Evolutionary conservation across 2,888 invertebrate species (phyloP).

Genomic region (Pyrrhosoma nymphula): DNA sequence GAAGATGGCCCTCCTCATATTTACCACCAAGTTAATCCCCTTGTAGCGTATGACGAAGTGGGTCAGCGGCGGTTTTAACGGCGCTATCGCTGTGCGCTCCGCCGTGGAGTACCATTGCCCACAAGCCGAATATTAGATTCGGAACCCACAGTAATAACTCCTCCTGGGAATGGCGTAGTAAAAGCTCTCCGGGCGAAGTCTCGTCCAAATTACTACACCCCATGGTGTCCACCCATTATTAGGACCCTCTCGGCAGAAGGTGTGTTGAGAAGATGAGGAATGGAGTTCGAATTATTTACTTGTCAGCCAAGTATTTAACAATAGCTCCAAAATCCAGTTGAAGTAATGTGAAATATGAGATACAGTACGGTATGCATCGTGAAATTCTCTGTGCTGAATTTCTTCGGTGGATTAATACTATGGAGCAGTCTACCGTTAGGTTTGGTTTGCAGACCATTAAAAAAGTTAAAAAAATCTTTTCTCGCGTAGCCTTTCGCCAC

Average conservation of each 20-base stretch:
- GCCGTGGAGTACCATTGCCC: neutral
- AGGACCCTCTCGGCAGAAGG: neutral
- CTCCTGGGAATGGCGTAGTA: neutral
- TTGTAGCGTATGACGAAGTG: slow-evolving; percentile 54
- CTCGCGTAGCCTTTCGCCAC: too few species aligned
- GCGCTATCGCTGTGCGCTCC: neutral
- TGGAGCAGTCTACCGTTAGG: too few species aligned
- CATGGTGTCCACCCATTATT: neutral
- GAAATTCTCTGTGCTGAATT: too few species aligned
- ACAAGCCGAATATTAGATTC: neutral
- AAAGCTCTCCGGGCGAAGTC: neutral
- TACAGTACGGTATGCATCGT: too few species aligned
- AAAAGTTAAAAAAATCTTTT: too few species aligned
- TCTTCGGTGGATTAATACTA: too few species aligned
- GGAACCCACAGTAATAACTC: neutral
- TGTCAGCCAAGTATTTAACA: too few species aligned
- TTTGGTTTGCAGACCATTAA: too few species aligned
- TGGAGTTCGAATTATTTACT: neutral
- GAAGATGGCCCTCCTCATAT: neutral
- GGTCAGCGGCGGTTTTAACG: neutral
- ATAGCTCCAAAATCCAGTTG: too few species aligned
- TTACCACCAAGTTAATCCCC: slow-evolving; percentile 16
- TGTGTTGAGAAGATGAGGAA: neutral
- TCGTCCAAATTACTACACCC: neutral
- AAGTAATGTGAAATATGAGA: too few species aligned